Base-by-base conservation (phyloP, 2,113 vertebrate genomes). In the Tichodroma muraria region DNA sequence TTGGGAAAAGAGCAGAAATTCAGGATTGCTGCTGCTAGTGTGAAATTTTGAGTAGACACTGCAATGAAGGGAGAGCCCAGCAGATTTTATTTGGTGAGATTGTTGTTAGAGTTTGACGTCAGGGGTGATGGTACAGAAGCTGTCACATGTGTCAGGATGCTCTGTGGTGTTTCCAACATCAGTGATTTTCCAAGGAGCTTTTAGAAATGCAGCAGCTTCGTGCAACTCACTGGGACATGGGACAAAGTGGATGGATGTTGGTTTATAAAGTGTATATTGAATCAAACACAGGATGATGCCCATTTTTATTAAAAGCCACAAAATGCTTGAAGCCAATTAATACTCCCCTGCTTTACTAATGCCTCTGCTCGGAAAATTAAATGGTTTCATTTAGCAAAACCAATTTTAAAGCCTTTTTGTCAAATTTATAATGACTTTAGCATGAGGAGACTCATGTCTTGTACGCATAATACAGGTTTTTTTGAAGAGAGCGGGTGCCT, bases 281-380 rank as follows among this genome's bases (percentile, higher is more conserved):
- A 79, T 81, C 87, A 87, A 89, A 60, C 61, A 35, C 80, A 60
- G 44, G 61, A 71, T 72, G 81, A 89, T 69, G 91, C 61, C 61
- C 63, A 3, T 91, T 96, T 95, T 94, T 94, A 89, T 95, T 94
- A 89, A 93, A 96, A 96, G 80, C 94, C 89, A 64, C 89, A 93
- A 94, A 95, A 94, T 84, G 78, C 93, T 96, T 45, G 49, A 71
- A 94, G 71, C 81, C 85, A 93, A 85, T 95, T 95, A 96, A 96
- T 87, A 40, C 60, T 96, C 65, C 1, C 4, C 64, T 90, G 69
- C 91, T 93, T 90, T 61, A 30, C 77, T 91, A 86, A 84, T 95
- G 94, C 70, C 49, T 86, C 64, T 38, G 80, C 78, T 76, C 11
- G 1, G 57, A 71, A 94, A 93, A 93, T 96, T 78, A 95, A 95